phyloP scores from a whole-genome alignment of 2,797 vertebrate species.

The Gallinago stenura region DNA sequence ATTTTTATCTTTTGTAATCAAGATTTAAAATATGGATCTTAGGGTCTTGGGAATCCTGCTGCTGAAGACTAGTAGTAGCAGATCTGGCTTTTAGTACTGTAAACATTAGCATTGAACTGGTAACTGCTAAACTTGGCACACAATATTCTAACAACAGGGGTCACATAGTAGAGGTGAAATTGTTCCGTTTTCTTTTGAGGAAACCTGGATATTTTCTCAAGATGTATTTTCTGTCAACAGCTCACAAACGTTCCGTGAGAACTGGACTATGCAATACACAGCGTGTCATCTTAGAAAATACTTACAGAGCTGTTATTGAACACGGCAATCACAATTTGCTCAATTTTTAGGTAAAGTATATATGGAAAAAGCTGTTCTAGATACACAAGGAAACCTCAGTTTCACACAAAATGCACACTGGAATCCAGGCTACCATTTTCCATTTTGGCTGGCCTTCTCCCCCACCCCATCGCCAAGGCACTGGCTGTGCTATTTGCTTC shows the following conservation, averaged over 20 bases:
- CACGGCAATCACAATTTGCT: not conserved
- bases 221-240: not conserved
- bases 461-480: rapidly evolving
- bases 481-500: not conserved
- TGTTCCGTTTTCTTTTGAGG: not conserved
- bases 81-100: not conserved
- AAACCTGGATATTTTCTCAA: slow-evolving; percentile 13
- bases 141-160: not conserved
- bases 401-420: not conserved
- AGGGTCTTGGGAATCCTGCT: not conserved
- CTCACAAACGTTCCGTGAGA: not conserved
- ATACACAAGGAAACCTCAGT: not conserved
- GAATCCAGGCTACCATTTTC: not conserved
- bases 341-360: not conserved
- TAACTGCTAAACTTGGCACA: not conserved
- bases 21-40: not conserved
- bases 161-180: not conserved
- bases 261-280: not conserved
- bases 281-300: not conserved
- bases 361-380: not conserved
- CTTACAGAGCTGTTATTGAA: not conserved
- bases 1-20: not conserved
- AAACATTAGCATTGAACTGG: not conserved
- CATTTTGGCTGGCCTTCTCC: not conserved
- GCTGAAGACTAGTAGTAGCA: not conserved